phyloP scores from a whole-genome alignment of 2,797 vertebrate species.

The Aselliscus stoliczkanus region DNA sequence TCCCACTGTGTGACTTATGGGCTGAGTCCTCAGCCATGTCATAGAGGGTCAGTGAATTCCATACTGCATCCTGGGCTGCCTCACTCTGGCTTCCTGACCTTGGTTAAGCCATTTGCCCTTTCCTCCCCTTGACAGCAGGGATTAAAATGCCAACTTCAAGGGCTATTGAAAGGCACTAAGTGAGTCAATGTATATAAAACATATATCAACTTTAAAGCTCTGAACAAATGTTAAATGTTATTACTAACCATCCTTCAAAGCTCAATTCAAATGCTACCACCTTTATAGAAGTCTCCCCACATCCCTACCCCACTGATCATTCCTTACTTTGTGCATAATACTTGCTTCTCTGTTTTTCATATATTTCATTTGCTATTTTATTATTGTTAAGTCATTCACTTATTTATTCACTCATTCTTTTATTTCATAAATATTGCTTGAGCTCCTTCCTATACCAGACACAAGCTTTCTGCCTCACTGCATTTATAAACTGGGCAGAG shows the following conservation, averaged over 20 bases:
- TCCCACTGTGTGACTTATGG: not conserved
- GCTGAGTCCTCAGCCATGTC: not conserved
- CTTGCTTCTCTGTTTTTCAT: not conserved
- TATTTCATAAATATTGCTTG: not conserved
- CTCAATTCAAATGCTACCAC: not conserved
- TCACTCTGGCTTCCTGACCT: not conserved
- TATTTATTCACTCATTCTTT: not conserved
- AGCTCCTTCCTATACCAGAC: not conserved
- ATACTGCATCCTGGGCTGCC: not conserved
- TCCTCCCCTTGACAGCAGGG: not conserved
- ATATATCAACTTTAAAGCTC: not conserved
- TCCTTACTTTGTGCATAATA: not conserved
- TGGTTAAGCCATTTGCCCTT: not conserved
- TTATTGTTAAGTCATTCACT: not conserved
- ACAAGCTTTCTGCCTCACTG: not conserved
- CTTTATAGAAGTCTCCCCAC: not conserved
- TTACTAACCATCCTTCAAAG: not conserved
- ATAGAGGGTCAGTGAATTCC: not conserved
- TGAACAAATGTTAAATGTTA: not conserved
- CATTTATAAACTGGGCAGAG: not conserved
- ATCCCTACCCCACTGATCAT: rapidly evolving
- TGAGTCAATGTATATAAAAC: not conserved
- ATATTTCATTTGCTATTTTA: not conserved
- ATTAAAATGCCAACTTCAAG: not conserved
- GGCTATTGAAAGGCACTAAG: not conserved